Percentiles rank a stretch among this genome's conserved stretches.
phyloP scores from a whole-genome alignment of 2,797 vertebrate genomes.

The Momotus momota region DNA sequence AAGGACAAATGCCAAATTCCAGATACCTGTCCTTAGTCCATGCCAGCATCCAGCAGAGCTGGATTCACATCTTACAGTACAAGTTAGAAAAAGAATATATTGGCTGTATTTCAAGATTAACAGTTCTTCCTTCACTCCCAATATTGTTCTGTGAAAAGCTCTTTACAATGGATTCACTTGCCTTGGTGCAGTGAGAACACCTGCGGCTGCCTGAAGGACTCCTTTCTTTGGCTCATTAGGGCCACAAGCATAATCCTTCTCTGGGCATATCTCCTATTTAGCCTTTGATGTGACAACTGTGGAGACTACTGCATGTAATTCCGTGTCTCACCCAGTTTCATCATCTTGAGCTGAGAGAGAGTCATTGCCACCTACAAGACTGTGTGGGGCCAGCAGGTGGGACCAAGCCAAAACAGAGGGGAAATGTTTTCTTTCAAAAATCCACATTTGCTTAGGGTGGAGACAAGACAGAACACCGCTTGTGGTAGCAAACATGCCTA shows the following conservation, averaged over 20 bases:
- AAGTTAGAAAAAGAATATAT: background rate
- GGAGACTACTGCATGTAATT: background rate
- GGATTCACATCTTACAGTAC: background rate
- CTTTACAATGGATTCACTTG: background rate
- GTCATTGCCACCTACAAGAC: background rate
- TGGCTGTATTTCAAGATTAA: background rate
- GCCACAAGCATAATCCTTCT: background rate
- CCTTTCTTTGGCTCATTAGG: background rate
- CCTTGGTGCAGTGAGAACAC: background rate
- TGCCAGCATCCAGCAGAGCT: background rate
- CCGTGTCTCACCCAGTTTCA: background rate
- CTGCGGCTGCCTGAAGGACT: background rate
- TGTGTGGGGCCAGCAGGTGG: background rate
- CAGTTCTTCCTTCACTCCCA: background rate
- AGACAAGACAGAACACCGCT: background rate
- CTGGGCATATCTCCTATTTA: background rate
- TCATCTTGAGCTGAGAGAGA: background rate
- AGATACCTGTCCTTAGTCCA: background rate
- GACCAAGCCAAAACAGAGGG: background rate
- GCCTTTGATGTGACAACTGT: background rate
- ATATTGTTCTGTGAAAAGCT: background rate
- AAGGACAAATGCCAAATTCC: background rate
- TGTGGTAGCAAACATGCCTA: background rate
- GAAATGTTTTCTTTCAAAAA: background rate
- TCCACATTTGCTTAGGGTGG: fast-evolving